Base-by-base conservation (phyloP, 2,113 vertebrate species). In the Antechinus stuartii region DNA sequence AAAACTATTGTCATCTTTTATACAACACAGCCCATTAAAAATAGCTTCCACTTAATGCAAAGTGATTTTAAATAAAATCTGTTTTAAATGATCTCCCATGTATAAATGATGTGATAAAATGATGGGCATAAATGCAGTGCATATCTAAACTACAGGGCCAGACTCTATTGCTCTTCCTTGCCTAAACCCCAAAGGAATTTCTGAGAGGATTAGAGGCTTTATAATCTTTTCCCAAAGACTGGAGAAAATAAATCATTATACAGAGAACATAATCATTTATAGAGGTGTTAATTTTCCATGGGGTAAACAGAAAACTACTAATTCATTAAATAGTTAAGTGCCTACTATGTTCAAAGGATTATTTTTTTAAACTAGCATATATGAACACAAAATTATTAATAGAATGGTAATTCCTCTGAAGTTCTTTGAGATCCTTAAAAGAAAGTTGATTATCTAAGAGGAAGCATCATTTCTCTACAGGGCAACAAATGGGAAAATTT, bases 291-390 rank as follows among this genome's bases (percentile, higher is more conserved):
- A 42, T 3, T 47, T 49, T 24, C 42, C 7, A 1, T 10, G 11
- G 0, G 8, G 0, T 19, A 3, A 8, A 14, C 24, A 46, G 2
- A 54, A 84, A 10, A 22, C 5, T 11, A 0, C 14, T 5, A 2
- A 27, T 0, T 16, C 3, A 84, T 42, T n/a, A 84, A 84, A 42
- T 42, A 42, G 16, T 84, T 42, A 84, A 23, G 14, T 84, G 35
- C 68, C 68, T 84, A 84, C n/a, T 84, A 84, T 84, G n/a, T 84
- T 5, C 53, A 9, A 0, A 3, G 53, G 6, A 47, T 14, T 0
- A 24, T 35, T 7, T 9, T 0, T 0, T 23, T 10, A 1, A 47
- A n/a, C 9, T 0, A 9, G 9, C 0, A 0, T 1, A 0, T 0
- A 30, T 8, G 47, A 68, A 25, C 4, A 19, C 1, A 47, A 7